Percentiles rank a stretch among this genome's conserved stretches.
phyloP scores from a whole-genome alignment of 2,113 vertebrate genomes.

The Notarius quadriscutis region DNA sequence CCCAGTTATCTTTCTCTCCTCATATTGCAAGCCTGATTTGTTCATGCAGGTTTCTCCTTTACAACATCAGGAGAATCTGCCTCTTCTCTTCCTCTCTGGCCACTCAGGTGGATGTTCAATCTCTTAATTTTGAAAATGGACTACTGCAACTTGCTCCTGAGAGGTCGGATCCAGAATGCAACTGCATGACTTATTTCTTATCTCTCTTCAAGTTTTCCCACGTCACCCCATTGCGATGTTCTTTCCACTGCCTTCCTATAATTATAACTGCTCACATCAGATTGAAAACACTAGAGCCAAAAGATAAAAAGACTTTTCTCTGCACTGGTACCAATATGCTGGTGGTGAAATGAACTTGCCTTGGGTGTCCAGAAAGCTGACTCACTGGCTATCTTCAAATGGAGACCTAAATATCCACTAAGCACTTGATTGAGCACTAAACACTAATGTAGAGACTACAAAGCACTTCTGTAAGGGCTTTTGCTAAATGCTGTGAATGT shows the following conservation, averaged over 20 bases:
- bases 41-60: neutral
- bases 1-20: neutral
- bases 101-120: neutral
- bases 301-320: neutral
- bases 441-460: neutral
- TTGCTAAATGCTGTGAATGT: neutral
- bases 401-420: neutral
- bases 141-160: neutral
- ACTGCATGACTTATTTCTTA: neutral
- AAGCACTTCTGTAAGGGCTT: neutral
- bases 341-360: neutral
- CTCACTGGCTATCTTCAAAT: neutral
- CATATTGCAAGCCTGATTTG: neutral
- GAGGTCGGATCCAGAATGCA: neutral
- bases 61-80: neutral
- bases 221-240: neutral
- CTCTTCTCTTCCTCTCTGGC: neutral
- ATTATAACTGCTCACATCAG: neutral
- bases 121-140: neutral
- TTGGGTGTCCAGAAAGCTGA: neutral
- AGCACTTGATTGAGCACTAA: neutral
- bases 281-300: neutral
- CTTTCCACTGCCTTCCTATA: neutral
- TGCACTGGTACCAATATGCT: neutral
- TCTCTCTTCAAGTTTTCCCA: neutral